Evolutionary conservation across 2,888 invertebrate species (phyloP).

Genomic region (Luffia ferchaultella): DNA sequence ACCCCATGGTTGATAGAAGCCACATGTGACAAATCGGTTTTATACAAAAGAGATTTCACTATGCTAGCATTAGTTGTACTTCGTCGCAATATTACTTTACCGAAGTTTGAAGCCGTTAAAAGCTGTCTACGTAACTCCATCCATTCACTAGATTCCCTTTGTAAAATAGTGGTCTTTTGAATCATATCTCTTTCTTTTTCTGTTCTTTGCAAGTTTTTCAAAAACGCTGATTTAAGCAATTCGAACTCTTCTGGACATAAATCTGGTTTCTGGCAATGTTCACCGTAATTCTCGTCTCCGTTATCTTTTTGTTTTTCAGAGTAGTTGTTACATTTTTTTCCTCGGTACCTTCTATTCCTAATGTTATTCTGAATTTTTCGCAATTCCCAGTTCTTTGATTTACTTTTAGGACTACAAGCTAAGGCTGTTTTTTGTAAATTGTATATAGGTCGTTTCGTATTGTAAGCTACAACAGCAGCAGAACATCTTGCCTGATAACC

Average conservation of each 20-base stretch:
- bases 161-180: conserved; percentile 6
- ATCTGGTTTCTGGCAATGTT: conserved; percentile 6
- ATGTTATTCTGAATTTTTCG: no score
- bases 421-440: no score
- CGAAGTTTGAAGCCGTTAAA: conserved; percentile 7
- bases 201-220: conserved; percentile 4
- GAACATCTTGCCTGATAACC: no score
- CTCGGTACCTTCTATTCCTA: no score
- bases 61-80: conserved; percentile 1
- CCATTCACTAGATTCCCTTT: conserved; percentile 8
- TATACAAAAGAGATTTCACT: conserved; percentile 2
- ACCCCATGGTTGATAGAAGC: conserved; percentile 8
- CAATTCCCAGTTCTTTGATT: no score
- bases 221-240: conserved; percentile 5
- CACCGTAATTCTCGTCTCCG: no score
- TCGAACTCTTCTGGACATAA: conserved; percentile 4
- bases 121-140: conserved; percentile 8
- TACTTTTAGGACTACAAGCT: no score
- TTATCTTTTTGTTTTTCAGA: no score
- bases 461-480: no score
- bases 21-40: neutral
- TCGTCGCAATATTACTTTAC: neutral
- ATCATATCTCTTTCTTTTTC: conserved; percentile 3
- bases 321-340: no score
- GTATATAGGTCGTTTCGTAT: no score